These are phyloP conservation scores for Miltochrista miniata DNA, from an alignment of 2,888 invertebrate genomes.

Conservation along the genomic window DNA sequence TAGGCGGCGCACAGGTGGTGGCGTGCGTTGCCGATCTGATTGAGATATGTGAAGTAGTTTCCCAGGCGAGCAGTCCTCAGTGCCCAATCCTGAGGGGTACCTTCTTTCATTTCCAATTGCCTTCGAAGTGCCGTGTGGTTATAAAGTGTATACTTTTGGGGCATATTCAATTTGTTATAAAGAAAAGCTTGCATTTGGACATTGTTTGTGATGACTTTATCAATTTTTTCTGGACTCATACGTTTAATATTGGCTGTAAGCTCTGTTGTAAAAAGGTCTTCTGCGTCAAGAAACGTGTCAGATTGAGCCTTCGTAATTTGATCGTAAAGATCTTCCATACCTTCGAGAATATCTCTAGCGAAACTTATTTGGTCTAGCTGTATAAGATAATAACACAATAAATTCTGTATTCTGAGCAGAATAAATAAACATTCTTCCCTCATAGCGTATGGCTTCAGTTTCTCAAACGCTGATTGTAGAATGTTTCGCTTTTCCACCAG, in stretches of 20 bases:
- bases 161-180: constrained; percentile 81
- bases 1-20: constrained; percentile 87
- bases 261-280: constrained; percentile 79
- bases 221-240: constrained; percentile 77
- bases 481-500: constrained; percentile 63
- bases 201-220: constrained; percentile 84
- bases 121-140: constrained; percentile 83
- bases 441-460: constrained; percentile 59
- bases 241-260: constrained; percentile 54
- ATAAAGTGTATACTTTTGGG: constrained; percentile 78
- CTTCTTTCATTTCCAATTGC: constrained; percentile 82
- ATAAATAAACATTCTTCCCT: constrained; percentile 77
- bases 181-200: constrained; percentile 85
- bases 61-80: constrained; percentile 80
- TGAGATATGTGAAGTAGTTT: constrained; percentile 75
- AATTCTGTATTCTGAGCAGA: constrained; percentile 82
- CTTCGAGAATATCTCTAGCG: constrained; percentile 78
- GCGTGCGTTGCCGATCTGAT: constrained; percentile 76
- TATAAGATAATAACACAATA: constrained; percentile 81
- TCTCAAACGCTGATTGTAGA: constrained; percentile 60
- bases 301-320: constrained; percentile 58
- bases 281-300: constrained; percentile 72
- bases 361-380: constrained; percentile 75
- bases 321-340: constrained; percentile 72
- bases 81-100: constrained; percentile 84